Conservation (phyloP, 2,797 vertebrate species). For the Phalloptychus januarius region DNA sequence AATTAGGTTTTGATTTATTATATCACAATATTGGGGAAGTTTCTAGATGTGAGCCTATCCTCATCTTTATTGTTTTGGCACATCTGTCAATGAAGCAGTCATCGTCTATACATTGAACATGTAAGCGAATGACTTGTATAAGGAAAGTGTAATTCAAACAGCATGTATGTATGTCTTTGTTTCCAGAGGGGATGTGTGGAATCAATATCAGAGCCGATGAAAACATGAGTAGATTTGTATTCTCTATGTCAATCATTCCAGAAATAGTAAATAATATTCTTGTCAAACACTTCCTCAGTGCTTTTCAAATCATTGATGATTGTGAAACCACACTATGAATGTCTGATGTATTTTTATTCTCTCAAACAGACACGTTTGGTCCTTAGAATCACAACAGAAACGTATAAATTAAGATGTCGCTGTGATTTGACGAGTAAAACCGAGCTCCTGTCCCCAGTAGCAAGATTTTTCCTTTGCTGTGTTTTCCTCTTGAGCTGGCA, state of each 20-base stretch:
- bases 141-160: neutral
- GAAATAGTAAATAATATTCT: neutral
- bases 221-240: neutral
- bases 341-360: neutral
- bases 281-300: neutral
- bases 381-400: neutral
- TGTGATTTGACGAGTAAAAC: neutral
- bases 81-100: neutral
- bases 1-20: neutral
- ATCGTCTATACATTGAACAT: neutral
- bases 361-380: neutral
- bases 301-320: slow-evolving; percentile 5
- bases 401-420: neutral
- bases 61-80: neutral
- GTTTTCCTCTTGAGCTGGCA: slow-evolving; percentile 51
- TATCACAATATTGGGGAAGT: neutral
- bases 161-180: neutral
- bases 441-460: slow-evolving; percentile 6
- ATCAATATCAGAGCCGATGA: neutral
- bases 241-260: slow-evolving; percentile 1
- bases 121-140: neutral
- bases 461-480: slow-evolving; percentile 30
- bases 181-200: neutral
- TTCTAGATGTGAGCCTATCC: neutral
- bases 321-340: slow-evolving; percentile 8